Conservation (phyloP, 2,888 invertebrate species). For the Nomada goodeniana region DNA sequence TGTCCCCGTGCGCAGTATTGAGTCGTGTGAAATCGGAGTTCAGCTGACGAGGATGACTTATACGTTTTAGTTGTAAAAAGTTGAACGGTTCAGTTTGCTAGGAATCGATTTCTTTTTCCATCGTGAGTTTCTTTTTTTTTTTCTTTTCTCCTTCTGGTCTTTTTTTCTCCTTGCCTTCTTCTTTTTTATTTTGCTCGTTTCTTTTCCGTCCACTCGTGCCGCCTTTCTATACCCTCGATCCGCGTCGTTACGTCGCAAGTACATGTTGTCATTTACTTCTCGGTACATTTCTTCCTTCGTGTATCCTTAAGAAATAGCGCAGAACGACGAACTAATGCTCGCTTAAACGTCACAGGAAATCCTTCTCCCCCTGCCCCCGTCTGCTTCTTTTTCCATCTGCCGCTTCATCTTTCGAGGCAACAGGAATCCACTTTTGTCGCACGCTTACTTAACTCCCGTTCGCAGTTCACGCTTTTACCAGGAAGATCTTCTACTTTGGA, state of each 20-base stretch:
- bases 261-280: constrained; percentile 67
- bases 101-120: constrained; percentile 14
- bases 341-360: constrained; percentile 60
- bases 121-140: background rate
- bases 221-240: constrained; percentile 38
- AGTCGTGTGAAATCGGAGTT: background rate
- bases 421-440: background rate
- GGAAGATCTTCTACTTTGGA: background rate
- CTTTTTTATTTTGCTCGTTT: background rate
- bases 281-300: constrained; percentile 60
- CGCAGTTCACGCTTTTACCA: background rate
- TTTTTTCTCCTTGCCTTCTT: too few species aligned
- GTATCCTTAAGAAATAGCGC: constrained; percentile 62
- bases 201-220: constrained; percentile 13
- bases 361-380: constrained; percentile 47
- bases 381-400: constrained; percentile 14
- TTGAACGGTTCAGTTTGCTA: background rate
- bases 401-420: constrained; percentile 12
- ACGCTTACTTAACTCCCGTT: constrained; percentile 14
- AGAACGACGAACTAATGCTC: constrained; percentile 59
- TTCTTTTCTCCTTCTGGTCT: too few species aligned
- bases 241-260: constrained; percentile 67
- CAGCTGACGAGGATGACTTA: too few species aligned
- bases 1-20: too few species aligned
- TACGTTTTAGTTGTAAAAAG: background rate